Conservation (phyloP, 2,888 invertebrate genomes). For the Phengaris alcon region DNA sequence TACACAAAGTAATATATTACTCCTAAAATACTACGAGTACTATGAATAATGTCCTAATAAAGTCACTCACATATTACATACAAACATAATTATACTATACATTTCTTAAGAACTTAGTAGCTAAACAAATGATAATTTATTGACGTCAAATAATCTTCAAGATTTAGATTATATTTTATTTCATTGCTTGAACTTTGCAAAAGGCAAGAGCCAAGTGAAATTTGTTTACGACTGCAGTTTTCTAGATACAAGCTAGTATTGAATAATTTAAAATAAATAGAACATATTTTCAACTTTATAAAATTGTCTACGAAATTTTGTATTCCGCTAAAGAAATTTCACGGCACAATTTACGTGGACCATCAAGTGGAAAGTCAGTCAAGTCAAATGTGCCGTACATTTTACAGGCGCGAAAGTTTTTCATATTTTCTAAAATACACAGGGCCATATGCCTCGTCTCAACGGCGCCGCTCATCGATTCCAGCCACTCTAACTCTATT, state of each 20-base stretch:
- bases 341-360: slow-evolving; percentile 36
- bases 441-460: slow-evolving; percentile 45
- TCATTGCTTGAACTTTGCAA: slow-evolving; percentile 9
- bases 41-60: not conserved
- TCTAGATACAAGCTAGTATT: slow-evolving; percentile 19
- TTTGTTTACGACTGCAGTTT: not conserved
- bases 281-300: slow-evolving; percentile 39
- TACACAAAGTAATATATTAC: not conserved
- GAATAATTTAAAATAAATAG: slow-evolving; percentile 22
- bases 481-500: slow-evolving; percentile 60
- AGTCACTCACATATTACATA: not conserved
- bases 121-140: not conserved
- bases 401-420: slow-evolving; percentile 44
- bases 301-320: slow-evolving; percentile 30
- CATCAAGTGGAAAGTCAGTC: slow-evolving; percentile 39
- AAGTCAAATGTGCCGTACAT: slow-evolving; percentile 45
- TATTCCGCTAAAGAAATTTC: slow-evolving; percentile 37
- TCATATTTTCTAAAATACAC: slow-evolving; percentile 54
- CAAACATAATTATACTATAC: not conserved
- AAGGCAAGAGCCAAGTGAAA: slow-evolving; percentile 2
- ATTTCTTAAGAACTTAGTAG: not conserved
- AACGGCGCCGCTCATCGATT: slow-evolving; percentile 60
- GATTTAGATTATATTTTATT: not conserved
- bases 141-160: not conserved
- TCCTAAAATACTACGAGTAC: not conserved